Evolutionary conservation across 2,888 invertebrate genomes (phyloP), one percentile per base, ranked within the genome.

Genomic region (Platycnemis pennipes): DNA sequence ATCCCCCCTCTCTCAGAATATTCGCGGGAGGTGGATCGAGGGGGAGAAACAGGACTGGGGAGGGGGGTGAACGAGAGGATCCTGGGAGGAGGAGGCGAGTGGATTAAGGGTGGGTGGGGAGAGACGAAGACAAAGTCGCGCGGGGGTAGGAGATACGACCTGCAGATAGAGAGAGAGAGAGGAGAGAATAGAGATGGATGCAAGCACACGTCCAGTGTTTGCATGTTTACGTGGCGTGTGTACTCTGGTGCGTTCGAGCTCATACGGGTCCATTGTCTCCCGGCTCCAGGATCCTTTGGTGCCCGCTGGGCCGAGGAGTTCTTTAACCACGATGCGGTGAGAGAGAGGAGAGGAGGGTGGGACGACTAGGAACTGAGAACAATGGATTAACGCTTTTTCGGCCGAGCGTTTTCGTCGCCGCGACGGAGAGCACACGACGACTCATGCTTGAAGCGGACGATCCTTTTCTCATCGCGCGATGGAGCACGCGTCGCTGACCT

Each of bases 251-350:
- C 11, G 42, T 87, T 26, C 87, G 46, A 1, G 42, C 13, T 56
- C 44, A 91, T 91, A 69, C 63, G 91, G 91, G 91, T 63, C 45
- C 91, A 91, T 91, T 91, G 91, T 91, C 63, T 91, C 42, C 11
- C 56, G 53, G 44, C 77, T 77, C 46, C 2, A 31, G 77, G 77
- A 77, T 77, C 77, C 77, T 77, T 77, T 77, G 77, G 37, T 77
- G 77, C 77, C 37, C 77, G 77, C 77, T 77, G 77, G 77, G 37
- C 13, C 77, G 77, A n/a, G 77, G 77, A 77, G 77, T 37, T 5
- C 31, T 77, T 77, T 77, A 31, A 69, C 37, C 77, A 16, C 77
- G 63, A 26, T 5, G 19, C 5, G 26, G 1, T 22, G 63, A 63
- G 63, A 63, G 63, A 63, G 63, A 22, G 63, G 69, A 77, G 69